Evolutionary conservation across 2,113 vertebrate species (phyloP), one percentile per base, ranked within the genome.

Genomic region (Epinephelus moara): DNA sequence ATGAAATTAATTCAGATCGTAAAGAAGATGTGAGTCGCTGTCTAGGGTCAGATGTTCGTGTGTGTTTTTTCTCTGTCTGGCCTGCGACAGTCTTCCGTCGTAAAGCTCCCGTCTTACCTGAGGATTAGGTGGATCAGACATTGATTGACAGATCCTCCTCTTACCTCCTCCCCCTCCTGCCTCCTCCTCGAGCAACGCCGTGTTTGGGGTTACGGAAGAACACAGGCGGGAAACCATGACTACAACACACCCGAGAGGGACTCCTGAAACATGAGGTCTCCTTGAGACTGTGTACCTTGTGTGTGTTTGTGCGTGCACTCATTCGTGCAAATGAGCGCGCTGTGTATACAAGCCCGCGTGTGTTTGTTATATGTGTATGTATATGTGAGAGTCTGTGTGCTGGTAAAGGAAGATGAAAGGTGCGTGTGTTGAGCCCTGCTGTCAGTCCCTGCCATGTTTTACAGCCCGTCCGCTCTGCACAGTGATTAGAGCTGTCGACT

Each of bases 401-500:
- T 75, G 77, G 72, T 69, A 70, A 75, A 78, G 66, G 75, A 79
- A 91, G 91, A 93, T 91, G 91, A 94, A 93, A 93, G 91, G 90
- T 94, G 85, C 66, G 85, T 70, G 92, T 88, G 89, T 90, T 94
- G 92, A 94, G 88, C 94, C 88, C 71, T 57, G 84, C 94, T 94
- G 94, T 94, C 93, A 94, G 91, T 91, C 89, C 86, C 89, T 91
- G 92, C 93, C 92, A 93, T 93, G 93, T 94, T 95, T 94, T 94
- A 95, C 93, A 94, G 92, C 87, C 92, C 82, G 87, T 92, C 89
- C 78, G 91, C 91, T 93, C 89, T 85, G 86, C 93, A 90, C 87
- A 83, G 91, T 95, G 93, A 93, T 94, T 94, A 93, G 92, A 93
- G 92, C 91, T 94, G 93, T 93, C 92, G 85, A 91, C 92, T 93